Conservation (phyloP, 2,113 vertebrate genomes). For the Megaptera novaeangliae region DNA sequence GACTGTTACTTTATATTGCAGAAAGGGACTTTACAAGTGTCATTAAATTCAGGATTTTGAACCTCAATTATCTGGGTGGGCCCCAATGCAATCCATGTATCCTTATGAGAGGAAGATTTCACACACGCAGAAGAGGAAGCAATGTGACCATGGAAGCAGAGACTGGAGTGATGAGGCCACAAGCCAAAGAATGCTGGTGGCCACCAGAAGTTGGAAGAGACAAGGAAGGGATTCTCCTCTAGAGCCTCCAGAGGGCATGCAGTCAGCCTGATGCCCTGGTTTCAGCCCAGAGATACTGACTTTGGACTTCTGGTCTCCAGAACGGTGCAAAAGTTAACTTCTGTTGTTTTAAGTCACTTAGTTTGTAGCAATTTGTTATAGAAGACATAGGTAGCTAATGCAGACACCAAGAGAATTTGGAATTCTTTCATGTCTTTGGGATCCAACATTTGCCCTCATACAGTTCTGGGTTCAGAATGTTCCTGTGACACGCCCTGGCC, state of each 20-base stretch:
- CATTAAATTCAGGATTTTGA: not conserved
- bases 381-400: not conserved
- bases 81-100: not conserved
- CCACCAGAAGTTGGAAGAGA: not conserved
- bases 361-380: not conserved
- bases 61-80: not conserved
- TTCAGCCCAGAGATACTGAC: not conserved
- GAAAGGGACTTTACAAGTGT: not conserved
- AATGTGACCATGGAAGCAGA: not conserved
- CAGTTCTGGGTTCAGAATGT: not conserved
- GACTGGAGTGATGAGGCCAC: not conserved
- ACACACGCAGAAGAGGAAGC: not conserved
- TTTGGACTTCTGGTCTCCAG: not conserved
- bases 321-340: not conserved
- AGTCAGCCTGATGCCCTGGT: not conserved
- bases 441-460: not conserved
- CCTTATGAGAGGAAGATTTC: not conserved
- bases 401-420: not conserved
- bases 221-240: not conserved
- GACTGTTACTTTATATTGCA: not conserved
- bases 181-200: not conserved
- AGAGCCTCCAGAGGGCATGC: fast-evolving
- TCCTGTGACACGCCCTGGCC: fast-evolving
- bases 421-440: not conserved
- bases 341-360: not conserved